These are phyloP conservation scores for Malurus splendens DNA, from an alignment of 2,797 vertebrate genomes.

Conservation along the genomic window DNA sequence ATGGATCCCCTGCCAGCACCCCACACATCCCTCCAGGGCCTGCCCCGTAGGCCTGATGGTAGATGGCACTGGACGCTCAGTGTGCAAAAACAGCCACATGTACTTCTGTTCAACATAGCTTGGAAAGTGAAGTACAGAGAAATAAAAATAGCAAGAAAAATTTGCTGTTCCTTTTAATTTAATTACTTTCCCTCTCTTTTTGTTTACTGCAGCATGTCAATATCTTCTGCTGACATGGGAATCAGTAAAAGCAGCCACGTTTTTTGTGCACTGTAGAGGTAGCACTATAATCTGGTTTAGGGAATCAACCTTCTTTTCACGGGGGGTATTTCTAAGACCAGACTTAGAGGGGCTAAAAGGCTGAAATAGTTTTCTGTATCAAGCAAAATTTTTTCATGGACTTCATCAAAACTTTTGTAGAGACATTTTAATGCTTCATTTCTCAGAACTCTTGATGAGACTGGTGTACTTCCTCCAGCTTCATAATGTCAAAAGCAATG, in stretches of 20 bases:
- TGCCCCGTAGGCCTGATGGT: neutral
- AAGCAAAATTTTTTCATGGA: neutral
- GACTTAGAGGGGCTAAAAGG: neutral
- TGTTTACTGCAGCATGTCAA: neutral
- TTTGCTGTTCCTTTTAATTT: neutral
- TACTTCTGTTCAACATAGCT: neutral
- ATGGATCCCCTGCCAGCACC: neutral
- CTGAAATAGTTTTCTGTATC: neutral
- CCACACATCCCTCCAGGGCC: neutral
- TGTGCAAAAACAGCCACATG: neutral
- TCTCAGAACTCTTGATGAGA: neutral
- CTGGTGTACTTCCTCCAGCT: neutral
- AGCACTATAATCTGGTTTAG: neutral
- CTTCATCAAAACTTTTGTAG: neutral
- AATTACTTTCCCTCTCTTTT: neutral
- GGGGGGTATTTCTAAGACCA: neutral
- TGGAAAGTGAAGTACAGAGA: neutral
- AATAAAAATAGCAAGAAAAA: neutral
- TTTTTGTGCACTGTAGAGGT: neutral
- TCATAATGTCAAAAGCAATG: neutral
- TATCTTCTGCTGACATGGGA: neutral
- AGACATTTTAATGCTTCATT: neutral
- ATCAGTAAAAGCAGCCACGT: neutral
- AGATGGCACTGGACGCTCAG: neutral
- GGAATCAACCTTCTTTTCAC: neutral